Base-by-base conservation (phyloP, 1,140 invertebrate species). In the Ips typographus region DNA sequence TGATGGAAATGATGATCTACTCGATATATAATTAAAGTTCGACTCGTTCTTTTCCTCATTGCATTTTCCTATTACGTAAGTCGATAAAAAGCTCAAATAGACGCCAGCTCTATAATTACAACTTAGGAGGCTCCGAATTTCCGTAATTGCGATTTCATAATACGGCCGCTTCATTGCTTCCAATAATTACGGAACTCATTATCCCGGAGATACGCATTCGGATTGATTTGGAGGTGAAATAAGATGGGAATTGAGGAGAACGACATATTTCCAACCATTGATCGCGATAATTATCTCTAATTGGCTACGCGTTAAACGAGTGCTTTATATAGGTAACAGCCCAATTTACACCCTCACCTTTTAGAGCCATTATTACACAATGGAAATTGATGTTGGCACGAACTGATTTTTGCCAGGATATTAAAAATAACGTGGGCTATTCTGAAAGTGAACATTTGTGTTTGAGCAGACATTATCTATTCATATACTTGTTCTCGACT, bases 151-250 rank as follows among this genome's bases (percentile, higher is more conserved):
- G 56, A 40, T 8, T 58, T 58, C 39, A 58, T 58, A 58, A 58
- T 58, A 58, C 40, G 56, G 56, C 56, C 37, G 56, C 56, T 58
- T 58, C 40, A 58, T 58, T 58, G 56, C 38, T 41, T 58, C 56
- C 56, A 58, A 58, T 58, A 58, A 58, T 58, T 58, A 58, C 56
- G 40, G 56, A 58, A 40, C 38, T 58, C 56, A 40, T 58, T 58
- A 58, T 40, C 56, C 40, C 4, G 36, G 2, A 40, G 36, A 58
- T 58, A 40, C 40, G 7, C 56, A 58, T 6, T 53, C 22, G 51
- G 4, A 53, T 53, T 4, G 22, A 53, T 53, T 22, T 22, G 22
- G 22, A 22, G 22, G 22, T 22, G 22, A 22, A 22, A 22, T 22
- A 22, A 22, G 22, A 22, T 22, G 22, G 22, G 22, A 22, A 22